Percentiles rank a stretch among this genome's conserved stretches.
phyloP scores from a whole-genome alignment of 2,797 vertebrate genomes.

The Acanthurus leucopareius region DNA sequence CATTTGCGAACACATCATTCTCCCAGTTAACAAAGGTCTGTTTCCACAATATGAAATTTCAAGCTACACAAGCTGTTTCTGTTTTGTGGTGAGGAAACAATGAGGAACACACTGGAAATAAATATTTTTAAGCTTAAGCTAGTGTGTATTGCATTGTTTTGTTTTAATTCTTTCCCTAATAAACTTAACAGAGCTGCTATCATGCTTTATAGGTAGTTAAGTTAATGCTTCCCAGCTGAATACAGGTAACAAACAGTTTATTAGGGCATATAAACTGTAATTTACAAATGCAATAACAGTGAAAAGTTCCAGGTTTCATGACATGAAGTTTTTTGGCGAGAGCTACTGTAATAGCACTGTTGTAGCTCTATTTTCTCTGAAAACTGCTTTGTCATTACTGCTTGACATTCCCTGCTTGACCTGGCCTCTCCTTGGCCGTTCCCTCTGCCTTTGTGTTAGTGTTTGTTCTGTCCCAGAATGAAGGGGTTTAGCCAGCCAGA shows the following conservation, averaged over 20 bases:
- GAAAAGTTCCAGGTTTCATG: constrained; percentile 61
- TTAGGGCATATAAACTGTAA: constrained; percentile 64
- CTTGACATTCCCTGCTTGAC: constrained; percentile 73
- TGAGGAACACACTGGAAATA: constrained; percentile 51
- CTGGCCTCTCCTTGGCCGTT: constrained; percentile 71
- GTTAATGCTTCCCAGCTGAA: constrained; percentile 75
- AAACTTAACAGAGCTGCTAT: constrained; percentile 67
- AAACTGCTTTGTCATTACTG: constrained; percentile 81
- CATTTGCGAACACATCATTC: constrained; percentile 25
- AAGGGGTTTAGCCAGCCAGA: constrained; percentile 88
- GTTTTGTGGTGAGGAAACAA: constrained; percentile 58
- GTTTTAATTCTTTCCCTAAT: constrained; percentile 72
- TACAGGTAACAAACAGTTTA: constrained; percentile 73
- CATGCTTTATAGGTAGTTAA: constrained; percentile 71
- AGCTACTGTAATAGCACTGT: constrained; percentile 59
- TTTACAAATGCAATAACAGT: constrained; percentile 69
- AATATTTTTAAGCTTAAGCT: constrained; percentile 39
- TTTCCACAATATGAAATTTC: constrained; percentile 51
- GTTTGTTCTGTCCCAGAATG: constrained; percentile 86
- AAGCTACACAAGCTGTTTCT: constrained; percentile 52
- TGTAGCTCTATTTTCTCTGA: constrained; percentile 66
- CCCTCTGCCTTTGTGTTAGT: constrained; percentile 75
- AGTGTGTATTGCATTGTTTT: constrained; percentile 39
- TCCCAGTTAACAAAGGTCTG: constrained; percentile 34
- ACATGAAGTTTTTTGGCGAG: constrained; percentile 44